phyloP scores from a whole-genome alignment of 1,140 invertebrate species.

The Stegodyphus mimosarum region DNA sequence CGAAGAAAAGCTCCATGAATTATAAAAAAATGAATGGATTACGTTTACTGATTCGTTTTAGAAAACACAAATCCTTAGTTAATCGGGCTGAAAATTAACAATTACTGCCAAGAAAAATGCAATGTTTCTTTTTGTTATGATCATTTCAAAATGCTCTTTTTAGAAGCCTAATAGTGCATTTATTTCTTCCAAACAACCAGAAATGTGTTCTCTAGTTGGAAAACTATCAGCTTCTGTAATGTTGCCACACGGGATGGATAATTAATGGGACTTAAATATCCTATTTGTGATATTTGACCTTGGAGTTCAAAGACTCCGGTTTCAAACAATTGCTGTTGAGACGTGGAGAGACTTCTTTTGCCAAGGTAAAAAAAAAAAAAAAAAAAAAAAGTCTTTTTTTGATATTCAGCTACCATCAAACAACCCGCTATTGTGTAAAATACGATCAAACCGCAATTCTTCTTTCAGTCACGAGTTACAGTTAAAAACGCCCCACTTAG shows the following conservation, averaged over 20 bases:
- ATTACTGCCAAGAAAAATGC: too few relatives aligned
- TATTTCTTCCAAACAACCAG: too few relatives aligned
- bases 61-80: too few relatives aligned
- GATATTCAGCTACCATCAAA: neutral
- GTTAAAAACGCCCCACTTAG: neutral
- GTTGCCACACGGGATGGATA: neutral
- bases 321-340: slow-evolving; percentile 30
- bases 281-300: slow-evolving; percentile 25
- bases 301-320: slow-evolving; percentile 46
- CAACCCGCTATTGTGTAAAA: neutral
- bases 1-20: too few relatives aligned
- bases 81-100: too few relatives aligned
- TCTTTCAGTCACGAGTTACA: slow-evolving; percentile 8
- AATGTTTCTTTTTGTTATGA: too few relatives aligned
- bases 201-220: too few relatives aligned
- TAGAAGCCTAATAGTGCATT: too few relatives aligned
- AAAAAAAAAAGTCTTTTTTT: neutral
- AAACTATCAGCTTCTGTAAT: too few relatives aligned
- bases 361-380: neutral
- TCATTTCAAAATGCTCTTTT: too few relatives aligned
- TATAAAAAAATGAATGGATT: too few relatives aligned
- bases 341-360: neutral
- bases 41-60: too few relatives aligned
- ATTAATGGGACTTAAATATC: slow-evolving; percentile 37
- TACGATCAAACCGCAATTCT: neutral